Percentiles rank a stretch among this genome's conserved stretches.
phyloP scores from a whole-genome alignment of 2,797 vertebrate genomes.

The Sebastolobus alascanus region DNA sequence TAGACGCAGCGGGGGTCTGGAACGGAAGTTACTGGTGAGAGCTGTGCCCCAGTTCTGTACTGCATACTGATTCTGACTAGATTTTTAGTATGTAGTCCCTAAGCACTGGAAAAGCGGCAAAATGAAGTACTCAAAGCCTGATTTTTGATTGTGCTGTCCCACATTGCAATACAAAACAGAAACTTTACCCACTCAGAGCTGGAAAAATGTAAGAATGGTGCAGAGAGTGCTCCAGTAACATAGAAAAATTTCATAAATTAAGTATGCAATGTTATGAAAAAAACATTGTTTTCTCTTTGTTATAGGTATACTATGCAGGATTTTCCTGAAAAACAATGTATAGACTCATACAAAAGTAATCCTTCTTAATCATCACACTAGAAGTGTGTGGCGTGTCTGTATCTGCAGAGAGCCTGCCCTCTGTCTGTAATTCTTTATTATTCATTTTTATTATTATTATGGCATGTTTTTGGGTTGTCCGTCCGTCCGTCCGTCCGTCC shows the following conservation, averaged over 20 bases:
- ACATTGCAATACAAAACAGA: background rate
- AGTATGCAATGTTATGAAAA: background rate
- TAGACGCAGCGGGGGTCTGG: background rate
- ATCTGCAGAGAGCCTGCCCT: background rate
- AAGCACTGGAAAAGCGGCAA: background rate
- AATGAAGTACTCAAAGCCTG: background rate
- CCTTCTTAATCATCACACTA: background rate
- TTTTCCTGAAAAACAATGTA: too few species aligned
- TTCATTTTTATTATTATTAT: too few species aligned
- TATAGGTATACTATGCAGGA: background rate
- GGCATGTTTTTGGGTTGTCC: too few species aligned
- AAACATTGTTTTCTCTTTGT: background rate
- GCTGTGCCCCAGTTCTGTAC: constrained; percentile 11
- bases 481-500: too few species aligned
- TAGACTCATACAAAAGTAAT: background rate
- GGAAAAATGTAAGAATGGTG: background rate
- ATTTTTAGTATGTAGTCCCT: background rate
- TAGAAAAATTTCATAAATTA: background rate
- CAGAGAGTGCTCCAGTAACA: background rate
- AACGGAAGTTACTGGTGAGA: constrained; percentile 15
- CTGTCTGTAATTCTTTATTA: background rate
- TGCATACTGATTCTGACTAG: background rate
- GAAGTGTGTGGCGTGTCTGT: background rate
- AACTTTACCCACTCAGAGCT: background rate
- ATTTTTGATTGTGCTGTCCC: background rate